Evolutionary conservation across 30 jellyfish, hydroid and myxozoan species (phyloP).

Genomic region (Hydractinia symbiolongicarpus): DNA sequence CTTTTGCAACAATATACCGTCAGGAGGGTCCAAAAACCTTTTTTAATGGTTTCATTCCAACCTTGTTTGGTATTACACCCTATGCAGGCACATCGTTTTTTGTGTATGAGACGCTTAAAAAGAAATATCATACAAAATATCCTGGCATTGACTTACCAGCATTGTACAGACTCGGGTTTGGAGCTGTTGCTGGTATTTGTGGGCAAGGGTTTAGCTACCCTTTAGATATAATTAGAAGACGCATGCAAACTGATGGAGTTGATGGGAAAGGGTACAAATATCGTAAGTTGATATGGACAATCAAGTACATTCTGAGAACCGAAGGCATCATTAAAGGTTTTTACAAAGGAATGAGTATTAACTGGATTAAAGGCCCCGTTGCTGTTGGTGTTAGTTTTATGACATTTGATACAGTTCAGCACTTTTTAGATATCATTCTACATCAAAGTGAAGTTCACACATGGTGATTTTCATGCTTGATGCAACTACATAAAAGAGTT

Average conservation of each 20-base stretch:
- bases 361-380: conserved; percentile 94
- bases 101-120: conserved; percentile 76
- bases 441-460: neutral
- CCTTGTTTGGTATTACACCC: conserved; percentile 88
- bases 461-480: too few relatives aligned
- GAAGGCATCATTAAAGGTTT: conserved; percentile 79
- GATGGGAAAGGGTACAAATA: conserved; percentile 84
- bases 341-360: conserved; percentile 79
- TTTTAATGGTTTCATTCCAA: conserved; percentile 79
- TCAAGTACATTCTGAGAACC: conserved; percentile 21
- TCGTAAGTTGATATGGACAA: conserved; percentile 44
- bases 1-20: conserved; percentile 49
- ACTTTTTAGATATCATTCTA: neutral
- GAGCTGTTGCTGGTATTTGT: conserved; percentile 88
- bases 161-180: conserved; percentile 59
- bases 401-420: conserved; percentile 60
- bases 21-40: conserved; percentile 83
- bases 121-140: conserved; percentile 42
- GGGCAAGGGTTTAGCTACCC: conserved; percentile 93
- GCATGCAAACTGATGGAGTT: conserved; percentile 94
- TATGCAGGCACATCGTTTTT: conserved; percentile 96
- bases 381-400: conserved; percentile 94
- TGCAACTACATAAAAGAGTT: too few relatives aligned
- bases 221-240: conserved; percentile 87
- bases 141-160: conserved; percentile 48